Percentiles rank a stretch among this genome's conserved stretches.
These are phyloP conservation scores for chimpanzee (Pan troglodytes) DNA, from an alignment of 2,113 vertebrate genomes.

Conservation along the genomic window NHGRI_mPanTro3-v2.1_pri NC_072409.2:8283001-8283500, in stretches of 20 bases:
- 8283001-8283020: constrained; percentile 70
- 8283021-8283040: constrained; percentile 29
- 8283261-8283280: constrained; percentile 87
- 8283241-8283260: constrained; percentile 97
- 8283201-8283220: constrained; percentile 96
- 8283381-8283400: not conserved
- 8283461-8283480: constrained; percentile 31
- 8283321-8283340: constrained; percentile 60
- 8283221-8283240: constrained; percentile 95
- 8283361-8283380: constrained; percentile 52
- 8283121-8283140: not conserved
- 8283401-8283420: not conserved
- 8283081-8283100: not conserved
- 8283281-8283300: constrained; percentile 55
- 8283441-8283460: constrained; percentile 27
- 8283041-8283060: not conserved
- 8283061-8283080: not conserved
- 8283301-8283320: constrained; percentile 54
- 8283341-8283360: constrained; percentile 53
- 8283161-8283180: not conserved
- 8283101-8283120: not conserved
- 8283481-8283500: constrained; percentile 57
- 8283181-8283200: constrained; percentile 84
- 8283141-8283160: not conserved
- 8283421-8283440: constrained; percentile 36